Evolutionary conservation across 2,888 invertebrate genomes (phyloP), one percentile per base, ranked within the genome.

Genomic region (Temnothorax rugatulus): DNA sequence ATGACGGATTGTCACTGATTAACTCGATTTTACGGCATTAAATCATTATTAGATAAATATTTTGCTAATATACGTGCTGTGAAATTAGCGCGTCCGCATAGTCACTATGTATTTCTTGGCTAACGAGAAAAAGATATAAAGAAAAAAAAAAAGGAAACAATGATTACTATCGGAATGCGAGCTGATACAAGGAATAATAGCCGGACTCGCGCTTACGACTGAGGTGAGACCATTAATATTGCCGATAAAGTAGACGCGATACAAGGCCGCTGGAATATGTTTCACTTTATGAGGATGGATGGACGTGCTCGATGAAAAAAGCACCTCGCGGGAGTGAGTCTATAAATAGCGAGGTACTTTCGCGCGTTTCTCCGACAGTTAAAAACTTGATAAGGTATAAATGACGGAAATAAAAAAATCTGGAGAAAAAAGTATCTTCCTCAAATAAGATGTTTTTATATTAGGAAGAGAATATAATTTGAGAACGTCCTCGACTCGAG

Each of bases 211-310:
- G 68, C 61, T 73, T 76, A 64, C 81, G 82, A 73, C 41, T 41
- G 57, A 21, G 47, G 84, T 54, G 54, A 34, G 84, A 90, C 82
- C 91, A 92, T 92, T 92, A 92, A 92, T 92, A 91, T 92, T 89
- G 73, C 69, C 88, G 92, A 91, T 92, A 91, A 90, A 87, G 81
- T 77, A 50, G 89, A 89, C 86, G 85, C 85, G 87, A 89, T 89
- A 91, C 88, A 89, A 85, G 90, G 77, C 75, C 83, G 82, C 64
- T 69, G 81, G 82, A 61, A 77, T 90, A 84, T 83, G 83, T 82
- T 90, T 90, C 85, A 90, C 85, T 87, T 87, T 87, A 85, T 59
- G 75, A 89, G 83, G 86, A 89, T 86, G 81, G 86, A 90, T 87
- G 88, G 71, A 82, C 59, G 69, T 64, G 57, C 61, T 34, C 54